Base-by-base conservation (phyloP, 2,113 vertebrate genomes). In the Mus spicilegus region DNA sequence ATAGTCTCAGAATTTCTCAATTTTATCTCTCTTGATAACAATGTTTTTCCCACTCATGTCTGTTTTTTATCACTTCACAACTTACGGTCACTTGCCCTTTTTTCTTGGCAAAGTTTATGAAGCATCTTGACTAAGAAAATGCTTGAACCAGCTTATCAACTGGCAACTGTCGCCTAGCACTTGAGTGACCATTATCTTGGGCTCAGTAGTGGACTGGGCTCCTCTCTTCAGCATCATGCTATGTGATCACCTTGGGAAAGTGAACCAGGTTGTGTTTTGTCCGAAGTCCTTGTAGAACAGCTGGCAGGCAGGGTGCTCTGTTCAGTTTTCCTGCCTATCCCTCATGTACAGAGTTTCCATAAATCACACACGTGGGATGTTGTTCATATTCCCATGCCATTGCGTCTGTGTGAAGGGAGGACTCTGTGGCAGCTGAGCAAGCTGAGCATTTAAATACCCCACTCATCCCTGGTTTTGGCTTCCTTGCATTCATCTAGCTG, bases 11-110 rank as follows among this genome's bases (percentile, higher is more conserved):
- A 98, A 98, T 97, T 98, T 98, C 98, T 98, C 96, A 80, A 97
- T 98, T 98, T 98, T 98, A 98, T 97, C 96, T 98, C 98, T 95
- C 97, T 98, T 98, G 98, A 98, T 97, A 54, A 98, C 98, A 97
- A 96, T 98, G 97, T 97, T 98, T 85, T 98, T 98, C 98, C 98
- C 98, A 96, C 89, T 76, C 97, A 91, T 96, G 98, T 95, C 97
- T 98, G 97, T 95, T 97, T 98, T 97, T 97, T 98, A 97, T 96
- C 98, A 97, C 88, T 98, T 97, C 98, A 96, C 98, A 98, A 98
- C 98, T 98, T 97, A 97, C 93, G 96, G 97, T 95, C 98, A 91
- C 95, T 97, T 97, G 95, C 97, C 95, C 97, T 98, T 96, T 95
- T 98, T 97, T 95, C 89, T 86, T 97, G 98, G 98, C 98, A 95